A percentile compares a stretch with the other conserved stretches of the same genome.
These are phyloP conservation scores for Phlogophora meticulosa DNA, from an alignment of 2,888 invertebrate genomes.

Conservation along the genomic window DNA sequence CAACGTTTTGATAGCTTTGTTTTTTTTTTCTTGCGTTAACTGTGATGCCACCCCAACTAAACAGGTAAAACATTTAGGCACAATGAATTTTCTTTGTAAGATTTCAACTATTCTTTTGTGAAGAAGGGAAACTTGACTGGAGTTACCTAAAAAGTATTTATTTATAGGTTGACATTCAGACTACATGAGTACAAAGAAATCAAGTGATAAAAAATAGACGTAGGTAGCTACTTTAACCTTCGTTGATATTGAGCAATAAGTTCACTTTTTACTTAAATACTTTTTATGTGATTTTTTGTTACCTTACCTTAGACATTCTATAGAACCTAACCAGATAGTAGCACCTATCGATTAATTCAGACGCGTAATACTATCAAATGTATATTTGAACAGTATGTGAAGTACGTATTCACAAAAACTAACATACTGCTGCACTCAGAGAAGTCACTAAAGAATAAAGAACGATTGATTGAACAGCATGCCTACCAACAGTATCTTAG, in stretches of 20 bases:
- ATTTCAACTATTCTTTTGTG: neutral
- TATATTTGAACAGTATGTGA: neutral
- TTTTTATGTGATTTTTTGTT: neutral
- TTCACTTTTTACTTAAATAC: neutral
- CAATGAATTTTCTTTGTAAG: neutral
- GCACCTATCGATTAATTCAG: neutral
- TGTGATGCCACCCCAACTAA: slow-evolving; percentile 24
- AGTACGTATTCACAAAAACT: neutral
- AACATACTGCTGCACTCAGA: neutral
- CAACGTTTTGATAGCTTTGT: neutral
- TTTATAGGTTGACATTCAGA: neutral
- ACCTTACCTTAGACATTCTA: neutral
- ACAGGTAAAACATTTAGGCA: neutral
- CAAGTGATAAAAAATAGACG: neutral
- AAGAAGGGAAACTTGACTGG: neutral
- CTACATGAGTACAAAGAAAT: neutral
- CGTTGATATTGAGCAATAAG: slow-evolving; percentile 7
- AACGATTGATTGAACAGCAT: too few relatives aligned
- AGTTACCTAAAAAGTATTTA: neutral
- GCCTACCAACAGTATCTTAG: too few relatives aligned
- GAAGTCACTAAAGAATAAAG: too few relatives aligned
- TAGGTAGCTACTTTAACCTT: neutral
- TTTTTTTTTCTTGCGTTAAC: neutral
- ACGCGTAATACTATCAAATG: neutral
- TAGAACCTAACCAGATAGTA: neutral